These are phyloP conservation scores for Pilophorus perplexus DNA, from an alignment of 2,888 invertebrate genomes.

Conservation along the genomic window DNA sequence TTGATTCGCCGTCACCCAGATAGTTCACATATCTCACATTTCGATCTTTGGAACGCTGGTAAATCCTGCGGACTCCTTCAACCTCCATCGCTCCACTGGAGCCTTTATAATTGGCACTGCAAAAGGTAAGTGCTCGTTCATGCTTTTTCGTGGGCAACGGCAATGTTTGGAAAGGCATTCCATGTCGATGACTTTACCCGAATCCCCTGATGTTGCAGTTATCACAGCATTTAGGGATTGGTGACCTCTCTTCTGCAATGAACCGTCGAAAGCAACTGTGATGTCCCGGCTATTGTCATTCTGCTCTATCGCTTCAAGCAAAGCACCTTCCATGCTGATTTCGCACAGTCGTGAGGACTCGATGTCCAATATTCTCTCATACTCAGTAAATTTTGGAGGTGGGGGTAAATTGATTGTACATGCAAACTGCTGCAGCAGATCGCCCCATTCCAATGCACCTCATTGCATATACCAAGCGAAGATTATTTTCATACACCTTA, in stretches of 20 bases:
- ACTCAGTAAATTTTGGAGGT: slow-evolving; percentile 20
- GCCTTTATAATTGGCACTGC: slow-evolving; percentile 43
- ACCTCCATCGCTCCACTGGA: slow-evolving; percentile 47
- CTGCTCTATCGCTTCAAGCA: slow-evolving; percentile 38
- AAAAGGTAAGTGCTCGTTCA: slow-evolving; percentile 18
- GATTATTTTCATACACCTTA: slow-evolving; percentile 12
- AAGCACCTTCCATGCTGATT: slow-evolving; percentile 30
- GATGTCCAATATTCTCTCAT: slow-evolving; percentile 4
- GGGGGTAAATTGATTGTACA: slow-evolving; percentile 36
- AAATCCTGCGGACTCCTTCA: slow-evolving; percentile 41
- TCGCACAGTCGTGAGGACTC: slow-evolving; percentile 6
- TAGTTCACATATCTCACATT: slow-evolving; percentile 32
- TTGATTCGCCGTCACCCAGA: slow-evolving; percentile 36
- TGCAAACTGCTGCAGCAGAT: slow-evolving; percentile 21
- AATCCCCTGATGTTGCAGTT: slow-evolving; percentile 36
- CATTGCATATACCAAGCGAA: slow-evolving; percentile 35
- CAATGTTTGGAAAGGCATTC: slow-evolving; percentile 36
- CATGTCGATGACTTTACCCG: slow-evolving; percentile 41
- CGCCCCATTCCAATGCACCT: slow-evolving; percentile 29
- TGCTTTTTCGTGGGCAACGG: slow-evolving; percentile 6
- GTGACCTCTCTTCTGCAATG: slow-evolving; percentile 42
- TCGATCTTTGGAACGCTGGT: slow-evolving; percentile 36
- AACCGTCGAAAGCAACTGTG: slow-evolving; percentile 39
- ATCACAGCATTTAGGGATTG: slow-evolving; percentile 40
- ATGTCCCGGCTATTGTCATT: slow-evolving; percentile 19